A percentile compares a stretch with the other conserved stretches of the same genome.
Evolutionary conservation across 1,140 invertebrate genomes (phyloP).

Genomic region (Caerostris extrusa): DNA sequence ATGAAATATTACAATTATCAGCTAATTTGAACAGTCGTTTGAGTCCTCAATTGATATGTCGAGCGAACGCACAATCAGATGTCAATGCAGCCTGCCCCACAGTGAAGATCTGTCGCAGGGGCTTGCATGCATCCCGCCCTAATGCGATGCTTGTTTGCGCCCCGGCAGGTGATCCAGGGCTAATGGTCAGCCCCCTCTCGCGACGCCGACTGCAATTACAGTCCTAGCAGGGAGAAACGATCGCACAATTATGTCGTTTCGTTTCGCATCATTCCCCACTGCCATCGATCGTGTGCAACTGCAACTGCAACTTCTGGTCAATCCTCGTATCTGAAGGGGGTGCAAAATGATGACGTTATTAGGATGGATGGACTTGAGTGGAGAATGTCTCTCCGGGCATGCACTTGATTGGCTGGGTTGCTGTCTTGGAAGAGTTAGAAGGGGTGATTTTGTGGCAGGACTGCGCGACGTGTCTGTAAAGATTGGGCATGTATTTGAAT

Average conservation of each 20-base stretch:
- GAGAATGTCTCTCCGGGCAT: too few relatives aligned
- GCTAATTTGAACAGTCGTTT: too few relatives aligned
- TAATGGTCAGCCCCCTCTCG: not conserved
- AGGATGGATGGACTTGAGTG: too few relatives aligned
- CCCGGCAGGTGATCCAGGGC: conserved; percentile 10
- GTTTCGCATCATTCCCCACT: not conserved
- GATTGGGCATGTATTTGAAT: too few relatives aligned
- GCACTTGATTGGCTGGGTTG: too few relatives aligned
- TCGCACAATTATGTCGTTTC: conserved; percentile 14
- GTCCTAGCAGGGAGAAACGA: not conserved
- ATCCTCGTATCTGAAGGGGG: too few relatives aligned
- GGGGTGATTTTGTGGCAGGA: too few relatives aligned
- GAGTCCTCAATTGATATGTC: too few relatives aligned
- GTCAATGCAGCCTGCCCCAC: too few relatives aligned
- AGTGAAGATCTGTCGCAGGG: not conserved
- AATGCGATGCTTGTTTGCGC: not conserved
- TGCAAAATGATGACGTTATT: too few relatives aligned
- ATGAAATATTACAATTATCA: not conserved
- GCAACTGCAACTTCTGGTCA: not conserved
- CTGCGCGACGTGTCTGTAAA: too few relatives aligned
- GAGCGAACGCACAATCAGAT: not conserved
- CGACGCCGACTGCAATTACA: not conserved
- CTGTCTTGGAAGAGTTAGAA: too few relatives aligned
- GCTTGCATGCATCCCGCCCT: not conserved
- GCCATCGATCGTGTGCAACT: not conserved